Base-by-base conservation (phyloP, 1,140 invertebrate species). In the Adoxophyes honmai region DNA sequence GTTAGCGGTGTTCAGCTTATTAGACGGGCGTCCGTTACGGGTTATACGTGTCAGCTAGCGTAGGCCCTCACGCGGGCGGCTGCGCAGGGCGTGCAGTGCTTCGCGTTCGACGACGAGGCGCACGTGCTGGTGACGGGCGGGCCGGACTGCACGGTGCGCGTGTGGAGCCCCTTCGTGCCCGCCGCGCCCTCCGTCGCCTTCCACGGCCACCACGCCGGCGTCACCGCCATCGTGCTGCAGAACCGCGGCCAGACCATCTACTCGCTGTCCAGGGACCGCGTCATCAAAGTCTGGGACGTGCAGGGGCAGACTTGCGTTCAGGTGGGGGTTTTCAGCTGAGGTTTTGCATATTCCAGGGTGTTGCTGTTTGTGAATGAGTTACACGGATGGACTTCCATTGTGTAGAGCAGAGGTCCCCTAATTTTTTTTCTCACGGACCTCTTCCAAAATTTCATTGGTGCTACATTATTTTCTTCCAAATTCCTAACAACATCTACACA, bases 81-180 rank as follows among this genome's bases (percentile, higher is more conserved):
- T 28, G 21, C 6, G 21, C 21, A 90, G 88, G 91, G 91, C 8
- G 88, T 91, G 1, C 88, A 90, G 51, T 91, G 91, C 53, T 93
- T 93, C 66, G 89, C 84, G 60, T 87, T 92, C 57, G 87, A 90
- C 36, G 91, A 91, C 78, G 90, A 88, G 10, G 87, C 78, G 36
- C 91, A 92, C 51, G 84, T 91, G 37, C 65, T 95, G 28, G 92
- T 91, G 42, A 94, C 94, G 3, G 95, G 95, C 4, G 93, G 95
- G 37, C 90, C 92, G 0, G 94, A 96, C 76, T 93, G 93, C 68
- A 73, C 91, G 37, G 90, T 96, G 0, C 90, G 94, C 8, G 73
- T 95, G 13, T 96, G 95, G 95, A 94, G 94, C 76, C 91, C 94
- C 0, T 95, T 95, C 76, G 91, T 95, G 11, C 90, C 94, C 1